Base-by-base conservation (phyloP, 2,797 vertebrate species). In the Monodelphis domestica region DNA sequence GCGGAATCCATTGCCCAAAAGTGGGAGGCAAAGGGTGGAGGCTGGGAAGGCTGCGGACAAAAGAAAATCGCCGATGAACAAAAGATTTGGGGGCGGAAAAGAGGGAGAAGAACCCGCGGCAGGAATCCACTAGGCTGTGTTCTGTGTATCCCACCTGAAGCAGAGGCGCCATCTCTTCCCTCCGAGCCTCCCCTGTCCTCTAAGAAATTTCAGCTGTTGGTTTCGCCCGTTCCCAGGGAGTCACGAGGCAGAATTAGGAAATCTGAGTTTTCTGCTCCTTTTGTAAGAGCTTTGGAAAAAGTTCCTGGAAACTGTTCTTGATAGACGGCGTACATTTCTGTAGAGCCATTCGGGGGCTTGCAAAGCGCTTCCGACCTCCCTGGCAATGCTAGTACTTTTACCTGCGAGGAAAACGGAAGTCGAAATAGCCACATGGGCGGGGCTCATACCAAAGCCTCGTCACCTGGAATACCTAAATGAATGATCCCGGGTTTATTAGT, bases 191-290 rank as follows among this genome's bases (percentile, higher is more conserved):
- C 38, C 15, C 1, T 15, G 33, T 38, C 7, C 4, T 5, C n/a
- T n/a, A n/a, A n/a, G 0, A 17, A 63, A 70, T n/a, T 21, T 45
- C 17, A 3, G 12, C 38, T 21, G n/a, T 78, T 78, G 70, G 70
- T 78, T 45, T 78, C 70, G 17, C 38, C 70, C 70, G 70, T 38
- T 78, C 17, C 70, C 12, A 1, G 0, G 63, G n/a, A 24, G 70
- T 78, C 70, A 78, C n/a, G n/a, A 24, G 70, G 21, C 38, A 78
- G 70, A 10, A 7, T 10, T 24, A 21, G n/a, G n/a, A 9, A 38
- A 7, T 1, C 17, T 0, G 15, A 6, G 6, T 0, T 70, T 24
- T 2, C n/a, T 1, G 5, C 6, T 21, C 10, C 5, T 24, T 56
- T 56, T 26, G 70, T 17, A 11, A 30, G 55, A 0, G 5, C 1